phyloP scores from a whole-genome alignment of 2,888 invertebrate genomes.

The Liopterus haemorrhoidalis region DNA sequence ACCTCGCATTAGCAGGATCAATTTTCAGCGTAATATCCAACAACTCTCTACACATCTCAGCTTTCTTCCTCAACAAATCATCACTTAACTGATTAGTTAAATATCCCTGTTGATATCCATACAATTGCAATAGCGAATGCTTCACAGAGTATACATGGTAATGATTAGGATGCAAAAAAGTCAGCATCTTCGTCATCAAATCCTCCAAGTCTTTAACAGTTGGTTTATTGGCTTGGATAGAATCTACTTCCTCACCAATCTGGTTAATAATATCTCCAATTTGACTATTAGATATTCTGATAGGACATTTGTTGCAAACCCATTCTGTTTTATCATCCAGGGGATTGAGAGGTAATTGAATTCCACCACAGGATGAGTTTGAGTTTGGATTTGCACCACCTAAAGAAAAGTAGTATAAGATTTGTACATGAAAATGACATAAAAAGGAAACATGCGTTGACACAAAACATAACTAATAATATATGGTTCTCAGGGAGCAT shows the following conservation, averaged over 20 bases:
- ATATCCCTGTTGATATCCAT: conserved; percentile 63
- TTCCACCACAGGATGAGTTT: conserved; percentile 55
- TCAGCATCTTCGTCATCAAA: conserved; percentile 61
- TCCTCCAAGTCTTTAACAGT: conserved; percentile 57
- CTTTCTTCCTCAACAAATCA: conserved; percentile 58
- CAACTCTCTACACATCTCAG: conserved; percentile 61
- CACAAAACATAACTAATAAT: no score
- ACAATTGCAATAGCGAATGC: conserved; percentile 75
- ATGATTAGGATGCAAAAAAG: conserved; percentile 76
- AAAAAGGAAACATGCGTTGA: no score
- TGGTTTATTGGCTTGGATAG: conserved; percentile 56
- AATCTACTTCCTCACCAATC: conserved; percentile 72
- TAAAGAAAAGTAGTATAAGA: no score
- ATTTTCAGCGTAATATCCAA: conserved; percentile 57
- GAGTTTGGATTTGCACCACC: no score
- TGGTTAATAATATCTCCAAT: conserved; percentile 62
- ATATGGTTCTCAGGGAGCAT: no score
- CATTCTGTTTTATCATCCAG: conserved; percentile 67
- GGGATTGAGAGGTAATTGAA: conserved; percentile 65
- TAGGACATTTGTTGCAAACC: conserved; percentile 66
- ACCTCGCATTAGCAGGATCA: conserved; percentile 67
- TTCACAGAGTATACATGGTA: conserved; percentile 76
- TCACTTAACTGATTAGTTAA: conserved; percentile 50
- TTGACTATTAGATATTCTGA: conserved; percentile 59
- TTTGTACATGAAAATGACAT: no score